A percentile compares a stretch with the other conserved stretches of the same genome.
These are phyloP conservation scores for Chondrilla cf. caribensis DNA, from an alignment of 37 sponge, comb jelly and placozoan species.

Conservation along the genomic window DNA sequence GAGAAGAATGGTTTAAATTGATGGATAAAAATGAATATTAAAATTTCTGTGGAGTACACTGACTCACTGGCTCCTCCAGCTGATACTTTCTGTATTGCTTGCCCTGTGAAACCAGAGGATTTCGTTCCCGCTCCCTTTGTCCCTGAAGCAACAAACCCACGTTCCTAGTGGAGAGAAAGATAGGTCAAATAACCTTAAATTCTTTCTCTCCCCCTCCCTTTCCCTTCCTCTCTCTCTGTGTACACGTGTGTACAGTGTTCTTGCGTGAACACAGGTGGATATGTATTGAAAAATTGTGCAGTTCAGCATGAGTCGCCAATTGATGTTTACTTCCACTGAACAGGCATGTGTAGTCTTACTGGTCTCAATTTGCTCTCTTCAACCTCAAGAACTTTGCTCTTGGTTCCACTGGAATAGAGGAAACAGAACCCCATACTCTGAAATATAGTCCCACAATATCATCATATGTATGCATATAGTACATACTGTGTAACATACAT, in stretches of 20 bases:
- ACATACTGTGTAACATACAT: neutral
- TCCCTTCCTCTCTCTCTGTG: too few species aligned
- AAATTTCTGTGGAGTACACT: neutral
- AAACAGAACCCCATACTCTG: neutral
- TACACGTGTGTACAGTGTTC: too few species aligned
- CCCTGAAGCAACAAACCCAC: conserved; percentile 57
- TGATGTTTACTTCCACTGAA: too few species aligned
- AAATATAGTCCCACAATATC: neutral
- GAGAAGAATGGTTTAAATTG: too few species aligned
- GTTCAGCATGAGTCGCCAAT: too few species aligned
- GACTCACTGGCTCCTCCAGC: conserved; percentile 13
- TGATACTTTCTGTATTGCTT: neutral
- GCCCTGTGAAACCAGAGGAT: conserved; percentile 11
- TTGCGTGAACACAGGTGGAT: too few species aligned
- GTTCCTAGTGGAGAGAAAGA: conserved; percentile 44
- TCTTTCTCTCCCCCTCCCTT: too few species aligned
- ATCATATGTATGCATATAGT: neutral
- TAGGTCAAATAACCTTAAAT: too few species aligned
- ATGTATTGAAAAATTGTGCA: too few species aligned
- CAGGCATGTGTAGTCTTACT: conserved; percentile 38
- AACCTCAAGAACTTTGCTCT: conserved; percentile 77
- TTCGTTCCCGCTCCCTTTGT: conserved; percentile 15
- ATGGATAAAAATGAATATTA: neutral
- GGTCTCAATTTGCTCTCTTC: conserved; percentile 52
- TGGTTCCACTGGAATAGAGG: conserved; percentile 59